These are phyloP conservation scores for Siphlonurus alternatus DNA, from an alignment of 2,888 invertebrate species.

Conservation along the genomic window DNA sequence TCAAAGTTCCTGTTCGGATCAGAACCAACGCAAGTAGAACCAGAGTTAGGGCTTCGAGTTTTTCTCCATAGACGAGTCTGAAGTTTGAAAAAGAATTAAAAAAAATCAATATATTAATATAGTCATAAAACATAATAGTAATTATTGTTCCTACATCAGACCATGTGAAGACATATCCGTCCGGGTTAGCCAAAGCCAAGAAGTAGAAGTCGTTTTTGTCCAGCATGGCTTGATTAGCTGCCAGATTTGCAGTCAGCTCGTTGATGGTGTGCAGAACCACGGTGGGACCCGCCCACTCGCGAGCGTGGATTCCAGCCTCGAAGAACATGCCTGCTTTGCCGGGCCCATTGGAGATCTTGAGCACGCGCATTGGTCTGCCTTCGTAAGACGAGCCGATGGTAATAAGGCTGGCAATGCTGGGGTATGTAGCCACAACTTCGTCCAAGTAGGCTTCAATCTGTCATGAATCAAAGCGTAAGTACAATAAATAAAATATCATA, in stretches of 20 bases:
- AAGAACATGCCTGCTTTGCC: not conserved
- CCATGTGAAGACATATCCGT: conserved; percentile 26
- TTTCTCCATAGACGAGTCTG: not conserved
- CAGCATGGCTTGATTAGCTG: conserved; percentile 16
- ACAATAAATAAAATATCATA: not conserved
- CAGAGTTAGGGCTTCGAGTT: not conserved
- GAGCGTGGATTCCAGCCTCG: not conserved
- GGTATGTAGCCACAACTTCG: conserved; percentile 43
- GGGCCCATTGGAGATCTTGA: conserved; percentile 38
- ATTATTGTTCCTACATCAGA: not conserved
- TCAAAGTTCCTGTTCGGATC: not conserved
- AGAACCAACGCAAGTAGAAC: not conserved
- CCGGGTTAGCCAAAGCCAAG: conserved; percentile 27
- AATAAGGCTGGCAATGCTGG: conserved; percentile 44
- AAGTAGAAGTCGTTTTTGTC: conserved; percentile 27
- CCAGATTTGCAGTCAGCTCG: not conserved
- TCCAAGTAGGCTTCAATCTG: conserved; percentile 46
- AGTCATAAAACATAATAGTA: no score
- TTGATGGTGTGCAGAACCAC: not conserved
- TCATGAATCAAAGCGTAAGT: not conserved
- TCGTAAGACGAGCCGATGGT: conserved; percentile 58
- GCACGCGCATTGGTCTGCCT: conserved; percentile 48
- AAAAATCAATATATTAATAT: not conserved
- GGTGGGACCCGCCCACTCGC: conserved; percentile 1
- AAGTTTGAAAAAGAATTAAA: no score